Evolutionary conservation across 1,140 invertebrate species (phyloP).

Genomic region (Muscidifurax raptorellus): DNA sequence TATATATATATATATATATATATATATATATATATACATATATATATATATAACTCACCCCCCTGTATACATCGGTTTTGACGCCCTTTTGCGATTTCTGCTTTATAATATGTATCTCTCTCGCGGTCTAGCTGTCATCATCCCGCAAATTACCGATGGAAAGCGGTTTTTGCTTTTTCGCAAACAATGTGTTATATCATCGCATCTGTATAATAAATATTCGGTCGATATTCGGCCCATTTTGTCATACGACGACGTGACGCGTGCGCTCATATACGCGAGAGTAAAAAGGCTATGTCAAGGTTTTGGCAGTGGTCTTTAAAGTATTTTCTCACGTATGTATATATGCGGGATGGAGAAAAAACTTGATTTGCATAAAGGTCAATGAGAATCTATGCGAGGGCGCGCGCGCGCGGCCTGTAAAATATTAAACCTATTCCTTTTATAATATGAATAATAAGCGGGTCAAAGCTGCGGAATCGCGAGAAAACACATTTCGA

Average conservation of each 20-base stretch:
- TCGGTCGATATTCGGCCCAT: slow-evolving; percentile 32
- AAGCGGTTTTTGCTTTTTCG: not conserved
- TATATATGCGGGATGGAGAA: slow-evolving; percentile 4
- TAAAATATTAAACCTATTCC: slow-evolving; percentile 32
- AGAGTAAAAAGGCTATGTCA: slow-evolving; percentile 47
- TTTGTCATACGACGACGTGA: slow-evolving; percentile 16
- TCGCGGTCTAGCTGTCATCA: too few species aligned
- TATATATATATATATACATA: too few species aligned
- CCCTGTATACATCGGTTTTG: too few species aligned
- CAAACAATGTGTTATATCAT: too few species aligned
- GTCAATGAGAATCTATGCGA: slow-evolving; percentile 33
- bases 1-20: too few species aligned
- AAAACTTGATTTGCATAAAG: slow-evolving; percentile 45
- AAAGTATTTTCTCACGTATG: slow-evolving; percentile 27
- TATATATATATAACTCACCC: not conserved
- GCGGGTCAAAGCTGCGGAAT: not conserved
- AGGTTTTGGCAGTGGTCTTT: slow-evolving; percentile 52
- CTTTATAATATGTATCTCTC: too few species aligned
- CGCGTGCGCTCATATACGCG: not conserved
- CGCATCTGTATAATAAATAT: slow-evolving; percentile 6
- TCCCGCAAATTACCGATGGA: too few species aligned
- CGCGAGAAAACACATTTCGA: too few species aligned
- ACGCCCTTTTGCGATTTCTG: too few species aligned
- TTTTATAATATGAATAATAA: not conserved
- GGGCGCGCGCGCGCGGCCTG: not conserved